Base-by-base conservation (phyloP, 2,888 invertebrate genomes). In the Malachius bipustulatus region DNA sequence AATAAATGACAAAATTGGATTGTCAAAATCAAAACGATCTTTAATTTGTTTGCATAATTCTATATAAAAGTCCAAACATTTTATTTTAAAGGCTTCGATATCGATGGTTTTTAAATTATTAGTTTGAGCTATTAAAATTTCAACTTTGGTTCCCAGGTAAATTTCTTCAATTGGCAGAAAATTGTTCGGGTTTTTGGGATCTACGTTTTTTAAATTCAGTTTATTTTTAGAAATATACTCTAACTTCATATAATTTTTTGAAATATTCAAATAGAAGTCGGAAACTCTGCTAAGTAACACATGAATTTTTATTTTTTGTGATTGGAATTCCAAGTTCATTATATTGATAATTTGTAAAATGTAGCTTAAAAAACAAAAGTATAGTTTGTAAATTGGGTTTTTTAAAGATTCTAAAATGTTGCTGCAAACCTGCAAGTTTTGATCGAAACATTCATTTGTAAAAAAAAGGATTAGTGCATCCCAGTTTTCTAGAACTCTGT, bases 301-400 rank as follows among this genome's bases (percentile, higher is more conserved):
- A 27, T 33, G 37, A 27, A 37, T 27, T 33, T 31, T 19, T 15
- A 27, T 19, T 13, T 15, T 27, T 28, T 37, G 32, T 9, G 27
- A 19, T 24, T 32, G 32, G 26, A 36, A 36, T 27, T 36, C 32
- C 26, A 32, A 32, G 30, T 36, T 36, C 16, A 32, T 27, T 33
- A 14, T 32, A 9, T 37, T 37, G 9, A 37, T 16, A 9, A 37
- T 37, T 14, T 33, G 27, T n/a, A 28, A 13, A 16, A 16, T 13
- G 16, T 37, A 37, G 11, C 29, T 28, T 2, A 37, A 16, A 33
- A 37, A 37, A 9, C 13, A 6, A 27, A 26, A 32, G 26, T 37
- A 33, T n/a, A 33, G 15, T 33, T 33, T 37, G 19, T 32, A 24
- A 24, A 24, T 8, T 8, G 24, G 24, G n/a, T 24, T 24, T 24